A percentile compares a stretch with the other conserved stretches of the same genome.
These are phyloP conservation scores for Forbesichthys papilliferus DNA, from an alignment of 2,113 vertebrate genomes.

Conservation along the genomic window DNA sequence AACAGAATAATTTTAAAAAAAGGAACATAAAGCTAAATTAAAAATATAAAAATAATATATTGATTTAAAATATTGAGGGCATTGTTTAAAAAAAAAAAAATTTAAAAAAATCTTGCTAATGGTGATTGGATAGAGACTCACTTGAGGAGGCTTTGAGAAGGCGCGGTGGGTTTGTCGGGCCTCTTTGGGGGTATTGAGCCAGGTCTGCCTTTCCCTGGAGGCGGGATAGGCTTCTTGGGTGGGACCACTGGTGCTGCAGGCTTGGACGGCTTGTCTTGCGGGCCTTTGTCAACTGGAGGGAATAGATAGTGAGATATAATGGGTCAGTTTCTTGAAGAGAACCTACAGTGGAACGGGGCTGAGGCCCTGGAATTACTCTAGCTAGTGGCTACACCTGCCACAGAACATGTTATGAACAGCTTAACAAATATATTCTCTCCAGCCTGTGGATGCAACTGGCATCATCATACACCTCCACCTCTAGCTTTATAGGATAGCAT, in stretches of 20 bases:
- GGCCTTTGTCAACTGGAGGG: slow-evolving; percentile 80
- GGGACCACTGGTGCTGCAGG: slow-evolving; percentile 89
- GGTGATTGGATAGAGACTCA: slow-evolving; percentile 62
- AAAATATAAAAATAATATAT: no score
- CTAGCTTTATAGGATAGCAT: no score
- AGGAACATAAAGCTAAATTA: neutral
- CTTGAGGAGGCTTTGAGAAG: slow-evolving; percentile 78
- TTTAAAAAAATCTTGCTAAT: neutral
- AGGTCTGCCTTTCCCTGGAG: slow-evolving; percentile 81
- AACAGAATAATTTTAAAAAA: no score
- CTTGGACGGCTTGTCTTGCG: slow-evolving; percentile 83
- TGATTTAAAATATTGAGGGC: no score
- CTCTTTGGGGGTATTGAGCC: slow-evolving; percentile 80
- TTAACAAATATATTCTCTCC: no score
- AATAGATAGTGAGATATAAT: slow-evolving; percentile 1
- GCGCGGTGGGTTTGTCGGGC: slow-evolving; percentile 85
- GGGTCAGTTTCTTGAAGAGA: neutral
- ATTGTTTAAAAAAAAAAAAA: neutral
- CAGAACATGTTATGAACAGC: no score
- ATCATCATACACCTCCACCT: no score
- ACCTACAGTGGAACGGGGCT: no score
- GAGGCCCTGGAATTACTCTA: no score
- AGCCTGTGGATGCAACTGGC: no score
- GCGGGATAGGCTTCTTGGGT: slow-evolving; percentile 89
- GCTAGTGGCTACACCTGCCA: no score